Conservation (phyloP, 2,797 vertebrate genomes). For the Onychomys torridus region DNA sequence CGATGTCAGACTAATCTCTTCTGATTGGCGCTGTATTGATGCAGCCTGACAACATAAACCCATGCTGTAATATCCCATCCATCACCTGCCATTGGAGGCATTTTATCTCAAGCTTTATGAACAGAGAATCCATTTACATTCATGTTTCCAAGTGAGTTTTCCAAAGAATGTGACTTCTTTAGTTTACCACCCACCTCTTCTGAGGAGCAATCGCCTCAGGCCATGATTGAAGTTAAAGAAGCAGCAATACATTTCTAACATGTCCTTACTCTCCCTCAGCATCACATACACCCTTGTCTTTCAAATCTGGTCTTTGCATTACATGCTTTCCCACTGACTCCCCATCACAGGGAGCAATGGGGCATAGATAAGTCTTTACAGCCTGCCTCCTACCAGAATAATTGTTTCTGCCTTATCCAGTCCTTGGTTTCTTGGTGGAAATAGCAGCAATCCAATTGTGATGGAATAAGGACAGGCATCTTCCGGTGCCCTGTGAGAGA, state of each 20-base stretch:
- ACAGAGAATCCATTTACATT: slow-evolving; percentile 75
- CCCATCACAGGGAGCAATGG: background rate
- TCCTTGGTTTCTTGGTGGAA: slow-evolving; percentile 33
- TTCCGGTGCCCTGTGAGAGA: background rate
- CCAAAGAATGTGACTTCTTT: slow-evolving; percentile 79
- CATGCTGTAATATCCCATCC: slow-evolving; percentile 86
- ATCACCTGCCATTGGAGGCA: slow-evolving; percentile 85
- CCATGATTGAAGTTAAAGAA: slow-evolving; percentile 53
- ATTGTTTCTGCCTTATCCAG: background rate
- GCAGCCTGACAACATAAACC: slow-evolving; percentile 88
- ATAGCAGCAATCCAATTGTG: background rate
- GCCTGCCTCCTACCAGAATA: background rate
- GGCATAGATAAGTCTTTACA: background rate
- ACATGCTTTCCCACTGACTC: background rate
- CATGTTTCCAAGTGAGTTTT: slow-evolving; percentile 84
- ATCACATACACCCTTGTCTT: background rate
- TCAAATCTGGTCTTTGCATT: background rate
- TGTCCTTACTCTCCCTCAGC: background rate
- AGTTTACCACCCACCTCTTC: slow-evolving; percentile 66
- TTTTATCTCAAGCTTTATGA: slow-evolving; percentile 80
- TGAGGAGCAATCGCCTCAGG: slow-evolving; percentile 71
- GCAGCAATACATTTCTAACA: background rate
- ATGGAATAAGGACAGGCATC: background rate
- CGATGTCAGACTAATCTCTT: slow-evolving; percentile 88
- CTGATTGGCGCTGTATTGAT: slow-evolving; percentile 86